Evolutionary conservation across 2,113 vertebrate species (phyloP).

Genomic region (Lampris megalopsis): DNA sequence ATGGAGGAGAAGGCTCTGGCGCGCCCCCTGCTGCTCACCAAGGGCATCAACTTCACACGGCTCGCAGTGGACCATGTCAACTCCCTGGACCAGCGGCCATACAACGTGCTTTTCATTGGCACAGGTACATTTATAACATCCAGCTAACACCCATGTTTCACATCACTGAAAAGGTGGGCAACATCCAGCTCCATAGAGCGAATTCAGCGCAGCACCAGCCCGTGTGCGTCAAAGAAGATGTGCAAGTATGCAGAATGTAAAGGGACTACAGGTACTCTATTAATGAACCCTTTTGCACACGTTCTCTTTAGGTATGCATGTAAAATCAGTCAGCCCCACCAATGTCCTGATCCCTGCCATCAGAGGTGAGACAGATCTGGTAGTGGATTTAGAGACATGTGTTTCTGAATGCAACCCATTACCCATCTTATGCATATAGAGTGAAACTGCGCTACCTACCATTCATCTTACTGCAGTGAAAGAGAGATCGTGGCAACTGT

Average conservation of each 20-base stretch:
- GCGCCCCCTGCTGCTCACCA: slow-evolving; percentile 93
- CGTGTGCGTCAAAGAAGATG: slow-evolving; percentile 63
- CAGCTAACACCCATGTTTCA: too few species aligned
- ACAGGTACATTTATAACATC: slow-evolving; percentile 83
- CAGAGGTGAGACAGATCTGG: slow-evolving; percentile 38
- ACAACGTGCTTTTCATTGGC: slow-evolving; percentile 93
- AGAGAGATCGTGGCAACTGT: slow-evolving; percentile 54
- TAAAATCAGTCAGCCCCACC: slow-evolving; percentile 17
- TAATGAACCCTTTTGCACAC: slow-evolving; percentile 47
- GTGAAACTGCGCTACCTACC: slow-evolving; percentile 49
- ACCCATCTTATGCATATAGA: slow-evolving; percentile 56
- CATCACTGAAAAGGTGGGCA: too few species aligned
- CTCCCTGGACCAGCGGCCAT: slow-evolving; percentile 84
- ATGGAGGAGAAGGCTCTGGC: slow-evolving; percentile 89
- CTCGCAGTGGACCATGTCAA: slow-evolving; percentile 88
- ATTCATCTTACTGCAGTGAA: slow-evolving; percentile 58
- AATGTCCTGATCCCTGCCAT: slow-evolving; percentile 45
- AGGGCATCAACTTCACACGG: slow-evolving; percentile 92
- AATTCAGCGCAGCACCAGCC: too few species aligned
- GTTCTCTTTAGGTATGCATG: slow-evolving; percentile 46
- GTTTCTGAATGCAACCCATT: slow-evolving; percentile 57
- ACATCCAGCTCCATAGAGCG: too few species aligned
- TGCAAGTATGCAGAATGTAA: slow-evolving; percentile 53
- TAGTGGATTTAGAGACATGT: slow-evolving; percentile 45
- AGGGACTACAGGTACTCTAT: slow-evolving; percentile 64